Conservation (phyloP, 2,888 invertebrate genomes). For the Ectemnius lituratus region DNA sequence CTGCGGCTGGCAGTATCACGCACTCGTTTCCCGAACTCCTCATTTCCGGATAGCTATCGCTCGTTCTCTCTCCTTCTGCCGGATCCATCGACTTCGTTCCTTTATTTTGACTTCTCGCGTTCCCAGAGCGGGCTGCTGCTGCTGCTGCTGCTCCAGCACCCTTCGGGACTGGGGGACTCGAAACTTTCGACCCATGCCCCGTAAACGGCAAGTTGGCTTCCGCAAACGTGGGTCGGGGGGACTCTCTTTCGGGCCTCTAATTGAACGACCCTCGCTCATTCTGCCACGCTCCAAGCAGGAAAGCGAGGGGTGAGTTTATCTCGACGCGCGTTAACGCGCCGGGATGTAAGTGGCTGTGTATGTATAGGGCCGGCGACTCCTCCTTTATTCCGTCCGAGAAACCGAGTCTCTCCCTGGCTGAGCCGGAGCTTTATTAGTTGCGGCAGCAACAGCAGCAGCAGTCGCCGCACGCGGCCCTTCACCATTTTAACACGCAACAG, state of each 20-base stretch:
- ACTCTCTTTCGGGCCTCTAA: slow-evolving; percentile 45
- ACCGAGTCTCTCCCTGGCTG: slow-evolving; percentile 58
- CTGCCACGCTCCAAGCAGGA: slow-evolving; percentile 44
- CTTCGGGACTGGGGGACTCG: slow-evolving; percentile 1
- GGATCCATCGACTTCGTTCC: neutral
- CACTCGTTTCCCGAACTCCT: slow-evolving; percentile 20
- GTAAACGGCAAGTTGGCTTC: slow-evolving; percentile 48
- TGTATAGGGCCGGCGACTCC: slow-evolving; percentile 58
- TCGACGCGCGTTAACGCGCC: slow-evolving; percentile 63
- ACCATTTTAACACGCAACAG: slow-evolving; percentile 73
- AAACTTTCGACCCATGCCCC: slow-evolving; percentile 50
- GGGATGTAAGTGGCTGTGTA: slow-evolving; percentile 61
- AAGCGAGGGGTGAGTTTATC: slow-evolving; percentile 62
- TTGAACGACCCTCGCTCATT: slow-evolving; percentile 61
- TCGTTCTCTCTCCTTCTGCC: neutral
- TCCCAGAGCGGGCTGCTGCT: slow-evolving; percentile 28
- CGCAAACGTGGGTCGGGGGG: slow-evolving; percentile 23
- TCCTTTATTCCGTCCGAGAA: slow-evolving; percentile 45
- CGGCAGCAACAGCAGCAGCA: slow-evolving; percentile 24
- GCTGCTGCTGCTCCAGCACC: slow-evolving; percentile 14
- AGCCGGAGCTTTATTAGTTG: slow-evolving; percentile 23
- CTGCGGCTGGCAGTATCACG: slow-evolving; percentile 43
- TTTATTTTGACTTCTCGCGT: slow-evolving; percentile 40
- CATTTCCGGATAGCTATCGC: no score
- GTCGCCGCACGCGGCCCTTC: slow-evolving; percentile 53